These are phyloP conservation scores for human DNA, from an alignment of 2,113 vertebrate genomes.

Conservation along the genomic window DNA sequence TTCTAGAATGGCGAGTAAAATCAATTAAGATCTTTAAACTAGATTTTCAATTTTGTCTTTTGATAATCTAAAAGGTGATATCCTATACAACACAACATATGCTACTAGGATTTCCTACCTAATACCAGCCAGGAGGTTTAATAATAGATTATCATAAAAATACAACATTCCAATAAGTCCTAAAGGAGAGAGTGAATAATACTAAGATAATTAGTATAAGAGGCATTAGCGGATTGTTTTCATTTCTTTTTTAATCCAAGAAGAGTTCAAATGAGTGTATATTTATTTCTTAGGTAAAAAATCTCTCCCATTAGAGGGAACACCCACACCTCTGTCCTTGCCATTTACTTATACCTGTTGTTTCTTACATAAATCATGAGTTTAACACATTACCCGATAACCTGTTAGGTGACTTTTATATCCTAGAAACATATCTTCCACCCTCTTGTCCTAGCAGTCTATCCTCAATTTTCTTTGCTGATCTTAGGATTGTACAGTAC, in stretches of 20 bases:
- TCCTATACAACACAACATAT: not conserved
- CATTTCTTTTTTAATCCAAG: not conserved
- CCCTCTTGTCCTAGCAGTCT: not conserved
- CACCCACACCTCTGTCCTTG: not conserved
- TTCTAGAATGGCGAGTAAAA: not conserved
- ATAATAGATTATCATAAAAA: conserved; percentile 10
- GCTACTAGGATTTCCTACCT: not conserved
- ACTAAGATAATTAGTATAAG: not conserved
- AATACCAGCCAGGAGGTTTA: not conserved
- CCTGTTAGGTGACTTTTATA: not conserved
- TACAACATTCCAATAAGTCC: not conserved
- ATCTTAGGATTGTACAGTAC: not conserved
- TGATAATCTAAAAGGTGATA: conserved; percentile 1
- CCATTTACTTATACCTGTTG: not conserved
- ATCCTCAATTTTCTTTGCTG: not conserved
- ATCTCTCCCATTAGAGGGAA: not conserved
- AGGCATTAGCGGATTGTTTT: not conserved
- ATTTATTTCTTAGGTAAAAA: not conserved
- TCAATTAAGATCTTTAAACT: not conserved
- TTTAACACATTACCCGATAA: not conserved
- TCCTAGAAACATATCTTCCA: not conserved
- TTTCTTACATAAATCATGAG: not conserved
- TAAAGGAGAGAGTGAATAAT: not conserved
- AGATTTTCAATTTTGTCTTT: not conserved
- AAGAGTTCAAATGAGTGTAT: not conserved